phyloP scores from a whole-genome alignment of 2,888 invertebrate species.

The Melieria crassipennis region DNA sequence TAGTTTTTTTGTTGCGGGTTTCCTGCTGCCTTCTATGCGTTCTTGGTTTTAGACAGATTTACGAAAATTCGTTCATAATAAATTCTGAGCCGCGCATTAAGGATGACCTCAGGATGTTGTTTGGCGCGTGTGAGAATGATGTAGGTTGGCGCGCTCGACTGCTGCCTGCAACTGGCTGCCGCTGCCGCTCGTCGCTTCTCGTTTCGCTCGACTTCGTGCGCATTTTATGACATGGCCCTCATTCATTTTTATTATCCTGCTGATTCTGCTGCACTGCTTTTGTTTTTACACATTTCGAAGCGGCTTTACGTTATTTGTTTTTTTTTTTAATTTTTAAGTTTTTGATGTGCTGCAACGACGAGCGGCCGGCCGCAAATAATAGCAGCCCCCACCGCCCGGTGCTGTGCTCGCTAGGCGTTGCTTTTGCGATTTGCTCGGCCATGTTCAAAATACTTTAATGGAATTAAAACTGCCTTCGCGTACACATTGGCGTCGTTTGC shows the following conservation, averaged over 20 bases:
- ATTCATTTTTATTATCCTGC: constrained; percentile 36
- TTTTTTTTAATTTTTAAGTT: neutral
- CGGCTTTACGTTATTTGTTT: constrained; percentile 1
- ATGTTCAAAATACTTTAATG: constrained; percentile 7
- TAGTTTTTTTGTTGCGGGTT: constrained; percentile 7
- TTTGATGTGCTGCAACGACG: neutral
- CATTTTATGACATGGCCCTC: constrained; percentile 30
- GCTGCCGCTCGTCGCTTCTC: neutral
- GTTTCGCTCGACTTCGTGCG: constrained; percentile 5
- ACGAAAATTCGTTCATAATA: constrained; percentile 41
- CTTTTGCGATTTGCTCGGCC: no score
- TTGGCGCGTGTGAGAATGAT: neutral
- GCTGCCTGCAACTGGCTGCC: neutral
- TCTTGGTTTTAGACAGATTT: constrained; percentile 32
- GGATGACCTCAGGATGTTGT: constrained; percentile 8
- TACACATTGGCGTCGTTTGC: neutral
- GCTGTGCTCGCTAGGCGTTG: no score
- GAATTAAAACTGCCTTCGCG: constrained; percentile 12
- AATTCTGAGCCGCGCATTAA: constrained; percentile 39
- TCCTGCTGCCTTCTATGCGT: neutral
- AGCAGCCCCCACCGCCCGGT: neutral
- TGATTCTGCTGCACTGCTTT: constrained; percentile 3
- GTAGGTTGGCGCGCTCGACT: neutral
- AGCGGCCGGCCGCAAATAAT: neutral
- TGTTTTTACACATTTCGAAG: neutral